Evolutionary conservation across 2,797 vertebrate genomes (phyloP).

Genomic region (Neomorphus geoffroyi): DNA sequence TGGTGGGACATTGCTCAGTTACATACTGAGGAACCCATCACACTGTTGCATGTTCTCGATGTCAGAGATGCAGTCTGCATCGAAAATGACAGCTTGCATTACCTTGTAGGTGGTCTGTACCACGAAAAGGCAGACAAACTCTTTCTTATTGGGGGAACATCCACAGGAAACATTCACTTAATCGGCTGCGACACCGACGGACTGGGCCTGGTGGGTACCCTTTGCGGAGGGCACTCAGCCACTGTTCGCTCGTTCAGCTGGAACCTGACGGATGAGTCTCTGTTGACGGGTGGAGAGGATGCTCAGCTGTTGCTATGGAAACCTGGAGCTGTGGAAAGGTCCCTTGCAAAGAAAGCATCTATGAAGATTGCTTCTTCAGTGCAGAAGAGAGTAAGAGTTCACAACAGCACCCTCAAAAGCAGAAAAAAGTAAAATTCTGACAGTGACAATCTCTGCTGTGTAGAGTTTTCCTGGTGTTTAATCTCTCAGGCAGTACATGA

Average conservation of each 20-base stretch:
- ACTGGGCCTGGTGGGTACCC: conserved; percentile 76
- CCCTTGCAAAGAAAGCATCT: conserved; percentile 71
- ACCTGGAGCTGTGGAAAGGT: conserved; percentile 77
- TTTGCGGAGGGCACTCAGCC: conserved; percentile 82
- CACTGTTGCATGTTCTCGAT: conserved; percentile 77
- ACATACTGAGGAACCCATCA: conserved; percentile 84
- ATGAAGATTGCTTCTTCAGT: conserved; percentile 85
- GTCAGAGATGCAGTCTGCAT: conserved; percentile 70
- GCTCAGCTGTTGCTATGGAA: conserved; percentile 92
- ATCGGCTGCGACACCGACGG: conserved; percentile 74
- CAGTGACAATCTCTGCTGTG: background rate
- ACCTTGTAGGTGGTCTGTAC: conserved; percentile 89
- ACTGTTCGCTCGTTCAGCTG: conserved; percentile 89
- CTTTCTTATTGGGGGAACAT: conserved; percentile 85
- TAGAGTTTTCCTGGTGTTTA: background rate
- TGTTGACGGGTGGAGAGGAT: conserved; percentile 93
- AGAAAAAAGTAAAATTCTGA: conserved; percentile 59
- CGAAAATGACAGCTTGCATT: conserved; percentile 74
- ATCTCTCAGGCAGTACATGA: background rate
- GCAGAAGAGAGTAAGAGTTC: conserved; percentile 83
- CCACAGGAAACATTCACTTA: conserved; percentile 82
- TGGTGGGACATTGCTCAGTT: conserved; percentile 89
- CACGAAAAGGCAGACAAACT: conserved; percentile 79
- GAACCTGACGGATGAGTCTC: conserved; percentile 74
- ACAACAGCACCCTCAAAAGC: conserved; percentile 76